Base-by-base conservation (phyloP, 1,140 invertebrate species). In the Agrilus planipennis region DNA sequence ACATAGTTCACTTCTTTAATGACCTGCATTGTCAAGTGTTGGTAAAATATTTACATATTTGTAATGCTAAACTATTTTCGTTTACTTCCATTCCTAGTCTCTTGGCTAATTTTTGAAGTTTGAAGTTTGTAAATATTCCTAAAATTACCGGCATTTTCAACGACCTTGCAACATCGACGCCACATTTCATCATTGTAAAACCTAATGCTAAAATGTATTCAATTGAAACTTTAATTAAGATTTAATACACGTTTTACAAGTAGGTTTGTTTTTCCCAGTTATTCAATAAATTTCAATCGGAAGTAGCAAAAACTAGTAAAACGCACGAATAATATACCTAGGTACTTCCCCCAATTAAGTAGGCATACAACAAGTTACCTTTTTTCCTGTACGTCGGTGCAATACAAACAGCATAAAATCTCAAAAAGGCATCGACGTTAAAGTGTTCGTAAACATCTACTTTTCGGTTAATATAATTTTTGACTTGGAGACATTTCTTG, bases 1-100 rank as follows among this genome's bases (percentile, higher is more conserved):
- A 62, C 56, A 43, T 77, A 78, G 14, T 62, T 64, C 10, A 76
- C 65, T 45, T 77, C 71, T 14, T 66, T 63, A 4, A 56, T 14
- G n/a, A 47, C 28, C 52, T 60, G 34, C 40, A 34, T 39, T 17
- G 14, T 31, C 15, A 6, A 6, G 9, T 31, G 15, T 31, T 7
- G n/a, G 22, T 7, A 25, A 25, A 5, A 25, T 11, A 5, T 25
- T 25, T 25, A 32, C n/a, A 29, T 4, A 3, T 7, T 16, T 4
- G 9, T 31, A 31, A 10, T 7, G n/a, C 5, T 7, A 25, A 25
- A 5, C 5, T 11, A 5, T 25, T 25, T 25, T n/a, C 17, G 5
- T 62, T 47, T 14, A 66, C 62, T 34, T 57, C 21, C 27, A 74
- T 74, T 1, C 69, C 72, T 0, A 71, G 22, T 21, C 61, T 63